Percentiles rank a stretch among this genome's conserved stretches.
These are phyloP conservation scores for Piaya cayana DNA, from an alignment of 2,113 vertebrate genomes.

Conservation along the genomic window DNA sequence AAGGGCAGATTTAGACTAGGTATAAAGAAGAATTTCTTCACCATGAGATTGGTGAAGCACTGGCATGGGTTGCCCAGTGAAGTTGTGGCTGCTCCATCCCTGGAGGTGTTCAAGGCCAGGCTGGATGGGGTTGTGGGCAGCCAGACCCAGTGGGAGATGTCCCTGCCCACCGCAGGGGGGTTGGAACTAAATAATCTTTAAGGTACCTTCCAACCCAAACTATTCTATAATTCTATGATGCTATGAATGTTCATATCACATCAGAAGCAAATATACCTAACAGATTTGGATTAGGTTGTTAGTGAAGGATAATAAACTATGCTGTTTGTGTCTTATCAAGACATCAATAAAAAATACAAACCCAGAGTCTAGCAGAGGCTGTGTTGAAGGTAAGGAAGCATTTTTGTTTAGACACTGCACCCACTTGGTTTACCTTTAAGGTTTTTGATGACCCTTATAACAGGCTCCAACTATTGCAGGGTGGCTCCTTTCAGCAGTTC, in stretches of 20 bases:
- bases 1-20: too few species aligned
- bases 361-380: background rate
- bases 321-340: background rate
- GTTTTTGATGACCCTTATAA: background rate
- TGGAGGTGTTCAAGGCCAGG: too few species aligned
- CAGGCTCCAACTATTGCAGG: background rate
- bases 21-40: too few species aligned
- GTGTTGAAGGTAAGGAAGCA: background rate
- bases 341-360: background rate
- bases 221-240: too few species aligned
- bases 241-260: fast-evolving
- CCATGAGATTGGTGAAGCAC: too few species aligned
- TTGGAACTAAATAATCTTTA: too few species aligned
- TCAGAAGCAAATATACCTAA: background rate
- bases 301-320: background rate
- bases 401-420: background rate
- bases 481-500: background rate
- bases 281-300: background rate
- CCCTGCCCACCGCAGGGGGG: too few species aligned
- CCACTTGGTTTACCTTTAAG: background rate
- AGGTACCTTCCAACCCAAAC: too few species aligned
- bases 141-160: too few species aligned
- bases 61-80: too few species aligned
- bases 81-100: too few species aligned
- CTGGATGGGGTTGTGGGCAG: too few species aligned